Conservation (phyloP, 2,797 vertebrate genomes). For the Potorous gilbertii region DNA sequence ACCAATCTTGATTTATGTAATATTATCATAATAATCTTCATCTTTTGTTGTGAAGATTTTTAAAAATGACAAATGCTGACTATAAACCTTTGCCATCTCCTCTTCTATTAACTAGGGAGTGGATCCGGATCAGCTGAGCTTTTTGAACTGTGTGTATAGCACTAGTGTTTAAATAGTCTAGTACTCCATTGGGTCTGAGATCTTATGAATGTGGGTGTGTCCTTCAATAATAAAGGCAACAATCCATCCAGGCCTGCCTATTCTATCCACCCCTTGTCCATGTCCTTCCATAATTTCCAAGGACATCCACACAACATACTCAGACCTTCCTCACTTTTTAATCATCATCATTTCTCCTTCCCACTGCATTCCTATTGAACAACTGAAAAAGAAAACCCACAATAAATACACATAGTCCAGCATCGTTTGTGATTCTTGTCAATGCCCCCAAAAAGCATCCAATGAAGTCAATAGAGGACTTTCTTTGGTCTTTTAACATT, state of each 20-base stretch:
- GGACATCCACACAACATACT: not conserved
- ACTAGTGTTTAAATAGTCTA: not conserved
- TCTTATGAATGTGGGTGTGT: not conserved
- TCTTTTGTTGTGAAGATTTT: slow-evolving; percentile 8
- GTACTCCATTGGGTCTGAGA: not conserved
- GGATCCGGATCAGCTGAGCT: not conserved
- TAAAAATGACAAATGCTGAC: not conserved
- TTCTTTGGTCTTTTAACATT: not conserved
- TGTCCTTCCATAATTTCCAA: not conserved
- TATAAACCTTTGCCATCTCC: not conserved
- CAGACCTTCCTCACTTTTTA: not conserved
- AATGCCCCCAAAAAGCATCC: not conserved
- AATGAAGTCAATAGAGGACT: not conserved
- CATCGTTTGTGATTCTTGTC: not conserved
- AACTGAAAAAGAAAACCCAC: not conserved
- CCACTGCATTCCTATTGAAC: not conserved
- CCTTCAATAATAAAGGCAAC: not conserved
- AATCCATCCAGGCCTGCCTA: not conserved
- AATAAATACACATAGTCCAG: not conserved
- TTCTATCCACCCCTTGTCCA: not conserved
- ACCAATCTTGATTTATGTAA: not conserved
- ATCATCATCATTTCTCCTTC: not conserved
- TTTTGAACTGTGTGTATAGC: not conserved
- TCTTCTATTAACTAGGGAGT: not conserved
- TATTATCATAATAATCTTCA: not conserved